Evolutionary conservation across 92 coral and sea anemone species (phyloP).

Genomic region (Blastomussa wellsi): DNA sequence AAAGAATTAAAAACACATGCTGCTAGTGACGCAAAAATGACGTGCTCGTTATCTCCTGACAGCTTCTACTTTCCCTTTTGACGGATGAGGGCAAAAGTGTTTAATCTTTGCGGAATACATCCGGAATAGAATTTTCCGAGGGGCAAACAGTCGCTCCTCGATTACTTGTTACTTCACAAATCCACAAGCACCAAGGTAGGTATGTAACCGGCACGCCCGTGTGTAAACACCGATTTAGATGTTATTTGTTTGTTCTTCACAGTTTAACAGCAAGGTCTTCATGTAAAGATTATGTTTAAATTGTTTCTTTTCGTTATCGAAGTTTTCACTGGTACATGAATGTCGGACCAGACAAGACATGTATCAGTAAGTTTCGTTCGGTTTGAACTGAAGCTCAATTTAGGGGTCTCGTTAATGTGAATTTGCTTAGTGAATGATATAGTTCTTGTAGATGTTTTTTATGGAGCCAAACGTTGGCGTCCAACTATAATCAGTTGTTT

Average conservation of each 20-base stretch:
- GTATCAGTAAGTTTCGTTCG: not conserved
- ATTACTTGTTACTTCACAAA: not conserved
- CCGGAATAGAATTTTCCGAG: not conserved
- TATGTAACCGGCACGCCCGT: not conserved
- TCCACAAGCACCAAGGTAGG: not conserved
- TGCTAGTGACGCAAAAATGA: conserved; percentile 1
- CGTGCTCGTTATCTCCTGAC: conserved; percentile 1
- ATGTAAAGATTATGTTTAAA: not conserved
- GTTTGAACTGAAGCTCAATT: not conserved
- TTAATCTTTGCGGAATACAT: not conserved
- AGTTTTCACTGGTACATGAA: not conserved
- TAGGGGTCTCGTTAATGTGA: too few species aligned
- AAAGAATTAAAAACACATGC: not conserved
- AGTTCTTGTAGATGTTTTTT: not conserved
- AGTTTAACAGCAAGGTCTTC: not conserved
- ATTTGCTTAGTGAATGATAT: not conserved
- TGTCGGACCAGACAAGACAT: not conserved
- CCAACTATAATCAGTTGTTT: not conserved
- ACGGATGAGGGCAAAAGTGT: conserved; percentile 10
- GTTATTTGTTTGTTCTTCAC: conserved; percentile 25
- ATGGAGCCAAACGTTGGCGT: not conserved
- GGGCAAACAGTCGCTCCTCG: too few species aligned
- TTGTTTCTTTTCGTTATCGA: conserved; percentile 4
- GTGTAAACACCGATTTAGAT: not conserved
- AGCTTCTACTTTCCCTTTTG: conserved; percentile 12